Evolutionary conservation across 2,113 vertebrate genomes (phyloP), one percentile per base, ranked within the genome.

Genomic region (Ascaphus truei): DNA sequence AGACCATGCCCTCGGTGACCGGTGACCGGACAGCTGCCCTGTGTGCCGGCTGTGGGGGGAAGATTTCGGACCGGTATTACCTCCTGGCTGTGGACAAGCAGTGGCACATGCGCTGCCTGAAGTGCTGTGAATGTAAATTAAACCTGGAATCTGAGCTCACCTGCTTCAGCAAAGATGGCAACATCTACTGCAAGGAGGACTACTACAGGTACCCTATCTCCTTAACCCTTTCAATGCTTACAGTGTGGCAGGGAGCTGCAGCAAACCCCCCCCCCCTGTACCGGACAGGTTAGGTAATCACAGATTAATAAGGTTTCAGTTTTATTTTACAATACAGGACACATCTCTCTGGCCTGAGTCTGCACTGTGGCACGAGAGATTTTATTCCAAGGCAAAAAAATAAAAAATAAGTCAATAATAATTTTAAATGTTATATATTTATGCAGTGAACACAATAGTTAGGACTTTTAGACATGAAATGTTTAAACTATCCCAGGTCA

Each of bases 51-150:
- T 99, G 97, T 78, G 95, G 95, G 73, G 88, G 97, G 30, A 95
- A 95, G 84, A 99, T 99, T 71, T 93, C 95, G 0, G 97, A 99
- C 88, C 95, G 97, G 5, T 99, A 98, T 84, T 99, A 98, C 86
- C 91, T 99, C 81, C 93, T 98, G 83, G 97, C 97, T 4, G 97
- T 98, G 86, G 97, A 98, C 82, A 98, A 98, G 10, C 96, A 98
- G 90, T 99, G 97, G 97, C 97, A 99, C 89, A 98, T 98, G 96
- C 94, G 95, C 73, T 99, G 96, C 83, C 89, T 99, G 43, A 96
- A 96, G 83, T 99, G 97, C 85, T 98, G 96, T 45, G 96, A 98
- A 68, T 99, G 96, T 64, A 98, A 98, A 80, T 95, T 98, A 66
- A 95, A 96, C 86, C 89, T 98, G 91, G 97, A 98, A 83, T 98